A percentile compares a stretch with the other conserved stretches of the same genome.
Evolutionary conservation across 2,113 vertebrate species (phyloP).

Genomic region (Clarias macrocephalus): DNA sequence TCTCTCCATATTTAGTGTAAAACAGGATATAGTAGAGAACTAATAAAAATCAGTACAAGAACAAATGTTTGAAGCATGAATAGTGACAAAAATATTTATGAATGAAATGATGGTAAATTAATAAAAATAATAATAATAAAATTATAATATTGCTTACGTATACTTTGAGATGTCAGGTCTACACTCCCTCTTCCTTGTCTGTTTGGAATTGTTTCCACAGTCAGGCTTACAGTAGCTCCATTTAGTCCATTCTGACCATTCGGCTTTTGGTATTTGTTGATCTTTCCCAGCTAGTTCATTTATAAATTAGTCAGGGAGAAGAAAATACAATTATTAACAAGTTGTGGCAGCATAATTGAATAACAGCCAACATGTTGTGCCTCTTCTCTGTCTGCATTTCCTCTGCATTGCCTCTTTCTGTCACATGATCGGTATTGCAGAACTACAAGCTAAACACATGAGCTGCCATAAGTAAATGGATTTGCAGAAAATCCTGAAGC

Average conservation of each 20-base stretch:
- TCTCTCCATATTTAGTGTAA: not conserved
- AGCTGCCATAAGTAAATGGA: no score
- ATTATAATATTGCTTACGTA: slow-evolving; percentile 49
- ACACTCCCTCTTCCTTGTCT: slow-evolving; percentile 48
- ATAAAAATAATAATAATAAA: not conserved
- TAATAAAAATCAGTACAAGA: not conserved
- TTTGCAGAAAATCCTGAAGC: no score
- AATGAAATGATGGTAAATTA: not conserved
- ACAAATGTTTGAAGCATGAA: not conserved
- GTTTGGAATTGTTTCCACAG: slow-evolving; percentile 54
- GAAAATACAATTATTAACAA: not conserved
- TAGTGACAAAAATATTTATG: not conserved
- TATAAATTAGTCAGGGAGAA: not conserved
- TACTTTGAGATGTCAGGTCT: slow-evolving; percentile 58
- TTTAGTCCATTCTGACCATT: slow-evolving; percentile 60
- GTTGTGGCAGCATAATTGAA: no score
- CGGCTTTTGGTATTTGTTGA: slow-evolving; percentile 53
- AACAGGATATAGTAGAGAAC: not conserved
- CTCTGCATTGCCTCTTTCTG: no score
- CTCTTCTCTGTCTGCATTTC: no score
- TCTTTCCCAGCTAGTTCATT: not conserved
- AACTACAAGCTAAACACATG: no score
- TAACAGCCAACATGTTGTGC: no score
- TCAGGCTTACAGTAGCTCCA: slow-evolving; percentile 62
- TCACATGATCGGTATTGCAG: no score